Evolutionary conservation across 2,797 vertebrate species (phyloP).

Genomic region (Syncerus caffer): DNA sequence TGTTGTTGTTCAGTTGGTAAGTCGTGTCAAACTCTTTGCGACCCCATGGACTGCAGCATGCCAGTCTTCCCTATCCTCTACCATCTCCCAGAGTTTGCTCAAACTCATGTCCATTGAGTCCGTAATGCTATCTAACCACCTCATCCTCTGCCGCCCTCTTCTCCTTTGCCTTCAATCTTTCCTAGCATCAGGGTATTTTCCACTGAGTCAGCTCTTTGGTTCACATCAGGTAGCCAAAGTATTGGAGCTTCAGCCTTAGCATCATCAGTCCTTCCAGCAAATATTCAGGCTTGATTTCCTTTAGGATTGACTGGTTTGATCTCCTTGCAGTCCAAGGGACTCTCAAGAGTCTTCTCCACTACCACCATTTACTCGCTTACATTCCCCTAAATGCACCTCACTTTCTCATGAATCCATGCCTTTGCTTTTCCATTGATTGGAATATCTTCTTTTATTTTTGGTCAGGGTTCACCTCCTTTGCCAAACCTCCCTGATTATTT

Average conservation of each 20-base stretch:
- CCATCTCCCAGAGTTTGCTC: neutral
- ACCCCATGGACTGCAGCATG: neutral
- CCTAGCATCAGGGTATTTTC: neutral
- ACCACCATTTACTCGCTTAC: neutral
- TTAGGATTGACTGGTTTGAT: neutral
- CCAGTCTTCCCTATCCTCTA: neutral
- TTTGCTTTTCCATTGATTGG: neutral
- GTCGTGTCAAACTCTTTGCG: neutral
- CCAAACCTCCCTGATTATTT: neutral
- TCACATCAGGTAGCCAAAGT: neutral
- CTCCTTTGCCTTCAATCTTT: neutral
- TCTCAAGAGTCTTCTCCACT: neutral
- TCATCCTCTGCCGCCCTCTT: neutral
- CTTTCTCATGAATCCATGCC: neutral
- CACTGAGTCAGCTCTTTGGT: neutral
- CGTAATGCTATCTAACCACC: neutral
- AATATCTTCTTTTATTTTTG: neutral
- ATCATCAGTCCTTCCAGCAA: neutral
- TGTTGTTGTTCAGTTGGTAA: neutral
- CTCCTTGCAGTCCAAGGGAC: neutral
- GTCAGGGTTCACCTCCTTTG: neutral
- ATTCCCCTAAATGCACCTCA: neutral
- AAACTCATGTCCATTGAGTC: neutral
- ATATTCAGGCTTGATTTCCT: neutral
- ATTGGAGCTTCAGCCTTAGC: neutral